Evolutionary conservation across 2,113 vertebrate species (phyloP).

Genomic region (Crotalus horridus): DNA sequence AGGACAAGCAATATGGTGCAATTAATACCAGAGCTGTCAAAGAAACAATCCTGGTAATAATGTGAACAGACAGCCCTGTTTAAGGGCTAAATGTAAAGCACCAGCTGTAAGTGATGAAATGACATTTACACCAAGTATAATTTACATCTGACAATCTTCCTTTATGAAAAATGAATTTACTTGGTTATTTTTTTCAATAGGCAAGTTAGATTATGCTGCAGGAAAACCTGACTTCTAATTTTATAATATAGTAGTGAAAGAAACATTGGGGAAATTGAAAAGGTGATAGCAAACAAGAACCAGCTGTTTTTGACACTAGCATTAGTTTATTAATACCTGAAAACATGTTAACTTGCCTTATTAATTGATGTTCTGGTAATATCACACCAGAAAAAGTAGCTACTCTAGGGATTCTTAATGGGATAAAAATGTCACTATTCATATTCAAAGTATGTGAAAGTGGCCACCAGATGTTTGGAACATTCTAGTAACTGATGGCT

Average conservation of each 20-base stretch:
- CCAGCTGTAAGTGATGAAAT: constrained; percentile 49
- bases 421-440: constrained; percentile 13
- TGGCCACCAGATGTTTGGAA: not conserved
- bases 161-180: constrained; percentile 57
- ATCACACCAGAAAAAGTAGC: constrained; percentile 31
- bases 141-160: constrained; percentile 48
- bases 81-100: constrained; percentile 53
- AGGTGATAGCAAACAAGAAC: constrained; percentile 46
- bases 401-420: constrained; percentile 28
- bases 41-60: constrained; percentile 41
- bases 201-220: constrained; percentile 31
- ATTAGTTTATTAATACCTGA: constrained; percentile 45
- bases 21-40: constrained; percentile 61
- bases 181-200: constrained; percentile 26
- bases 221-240: constrained; percentile 28
- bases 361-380: constrained; percentile 58
- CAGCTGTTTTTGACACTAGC: constrained; percentile 52
- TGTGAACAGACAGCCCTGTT: constrained; percentile 45
- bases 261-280: constrained; percentile 37
- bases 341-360: constrained; percentile 52
- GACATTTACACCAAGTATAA: constrained; percentile 56
- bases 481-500: not conserved
- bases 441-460: constrained; percentile 5
- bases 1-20: constrained; percentile 51
- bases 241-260: constrained; percentile 14